Evolutionary conservation across 2,797 vertebrate species (phyloP).

Genomic region (Psittacula derbiana): DNA sequence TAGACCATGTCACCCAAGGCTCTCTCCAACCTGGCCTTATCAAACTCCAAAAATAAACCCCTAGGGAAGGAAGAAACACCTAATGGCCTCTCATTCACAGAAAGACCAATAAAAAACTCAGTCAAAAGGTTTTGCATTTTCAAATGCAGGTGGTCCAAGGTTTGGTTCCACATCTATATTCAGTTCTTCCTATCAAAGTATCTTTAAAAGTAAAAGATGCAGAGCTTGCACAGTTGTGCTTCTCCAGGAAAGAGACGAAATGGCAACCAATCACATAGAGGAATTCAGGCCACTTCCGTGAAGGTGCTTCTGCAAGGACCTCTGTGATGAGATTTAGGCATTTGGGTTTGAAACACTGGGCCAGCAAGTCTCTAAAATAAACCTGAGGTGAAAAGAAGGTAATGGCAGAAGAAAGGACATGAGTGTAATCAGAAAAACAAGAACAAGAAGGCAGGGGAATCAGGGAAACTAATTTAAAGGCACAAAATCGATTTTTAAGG

Average conservation of each 20-base stretch:
- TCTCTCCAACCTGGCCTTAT: not conserved
- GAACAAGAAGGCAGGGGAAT: not conserved
- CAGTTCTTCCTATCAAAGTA: not conserved
- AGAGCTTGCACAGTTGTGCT: not conserved
- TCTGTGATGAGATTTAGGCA: not conserved
- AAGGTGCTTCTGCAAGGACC: not conserved
- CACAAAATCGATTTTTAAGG: not conserved
- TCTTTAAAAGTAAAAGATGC: not conserved
- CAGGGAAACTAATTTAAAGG: not conserved
- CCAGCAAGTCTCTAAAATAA: not conserved
- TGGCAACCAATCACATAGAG: fast-evolving
- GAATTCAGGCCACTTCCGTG: not conserved
- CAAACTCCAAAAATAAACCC: not conserved
- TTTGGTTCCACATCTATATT: not conserved
- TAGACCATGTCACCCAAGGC: not conserved
- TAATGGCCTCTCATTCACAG: not conserved
- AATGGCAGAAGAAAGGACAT: not conserved
- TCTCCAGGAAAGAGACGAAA: not conserved
- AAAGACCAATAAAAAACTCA: not conserved
- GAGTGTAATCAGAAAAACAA: not conserved
- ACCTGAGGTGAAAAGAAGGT: not conserved
- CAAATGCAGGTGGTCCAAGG: not conserved
- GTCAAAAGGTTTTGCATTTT: not conserved
- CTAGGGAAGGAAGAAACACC: not conserved
- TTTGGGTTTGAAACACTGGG: not conserved